Base-by-base conservation (phyloP, 2,113 vertebrate genomes). In the Campylomormyrus numenius region DNA sequence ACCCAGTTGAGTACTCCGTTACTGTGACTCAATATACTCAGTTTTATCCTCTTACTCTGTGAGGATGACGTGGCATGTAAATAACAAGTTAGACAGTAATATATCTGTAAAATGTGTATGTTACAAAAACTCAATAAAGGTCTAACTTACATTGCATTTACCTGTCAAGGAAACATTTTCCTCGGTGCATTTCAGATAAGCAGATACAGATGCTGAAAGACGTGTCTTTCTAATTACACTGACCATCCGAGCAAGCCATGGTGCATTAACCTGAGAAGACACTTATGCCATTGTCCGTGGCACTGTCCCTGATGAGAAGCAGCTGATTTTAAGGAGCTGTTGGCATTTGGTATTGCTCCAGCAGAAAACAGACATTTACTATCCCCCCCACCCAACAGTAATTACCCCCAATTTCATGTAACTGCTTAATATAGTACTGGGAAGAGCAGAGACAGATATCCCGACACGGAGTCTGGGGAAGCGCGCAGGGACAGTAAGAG, bases 251-350 rank as follows among this genome's bases (percentile, higher is more conserved):
- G 77, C 62, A 52, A 0, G 39, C 77, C 83, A 9, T 24, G 24
- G 50, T 3, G 50, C 77, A 46, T 52, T 85, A 24, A 80, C 62
- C 52, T n/a, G 50, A 88, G 83, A 49, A 42, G 21, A 85, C 48
- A 86, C 66, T 89, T 19, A 70, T 10, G 58, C 31, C 52, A 45
- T 70, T 89, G 49, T 90, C 74, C 7, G 9, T 87, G 27, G 4
- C 58, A 21, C 31, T 52, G 53, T 58, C 66, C 56, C 50, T 91
- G 53, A 90, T 70, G 70, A 85, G 86, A 42, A 46, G 52, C 90
- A 88, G 90, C 89, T 88, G 85, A 90, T 91, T 19, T 89, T 70
- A 39, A 53, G 52, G 53, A 53, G 88, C 85, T 88, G 52, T 53
- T 21, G 17, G 52, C 86, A 45, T 89, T 90, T 80, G 88, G 86